Evolutionary conservation across 2,888 invertebrate genomes (phyloP), one percentile per base, ranked within the genome.

Genomic region (Patella depressa): DNA sequence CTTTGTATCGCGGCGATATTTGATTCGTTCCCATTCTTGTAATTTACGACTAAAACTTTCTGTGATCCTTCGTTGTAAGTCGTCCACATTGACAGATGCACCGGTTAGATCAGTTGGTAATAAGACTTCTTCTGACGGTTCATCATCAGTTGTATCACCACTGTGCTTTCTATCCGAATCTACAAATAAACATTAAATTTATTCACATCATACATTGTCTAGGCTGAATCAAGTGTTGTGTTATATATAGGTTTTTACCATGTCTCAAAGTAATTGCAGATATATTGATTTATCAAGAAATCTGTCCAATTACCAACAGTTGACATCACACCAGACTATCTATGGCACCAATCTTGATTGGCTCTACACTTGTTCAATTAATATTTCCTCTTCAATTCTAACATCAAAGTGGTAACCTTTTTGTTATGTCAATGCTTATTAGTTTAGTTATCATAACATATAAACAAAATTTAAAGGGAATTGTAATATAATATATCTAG

Each of bases 11-110:
- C 85, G 79, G 15, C 83, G 84, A 79, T 87, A 88, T 72, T 89
- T 89, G 45, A 88, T 86, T 71, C 85, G 80, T 87, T 97, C 95
- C 97, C 97, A 97, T 90, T 97, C 96, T 83, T 95, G 94, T 53
- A 97, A 92, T 90, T 96, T 97, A 90, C 95, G 95, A 57, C 95
- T 93, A 89, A 96, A 96, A 87, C 97, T 96, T 79, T 96, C 95
- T 34, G 95, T 95, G 15, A 96, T 92, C 83, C 95, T 94, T 83
- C 90, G 89, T 83, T 92, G 92, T 45, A 93, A 88, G 76, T 93
- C 93, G 76, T 92, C 91, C 55, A 92, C 90, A 74, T 84, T 87
- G 71, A 86, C 81, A n/a, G 85, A 79, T 17, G 82, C 84, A 34
- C 79, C 75, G 12, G 59, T 76, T 14, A 34, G 77, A n/a, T 74